phyloP scores from a whole-genome alignment of 2,113 vertebrate species.

The Prunella fulvescens region DNA sequence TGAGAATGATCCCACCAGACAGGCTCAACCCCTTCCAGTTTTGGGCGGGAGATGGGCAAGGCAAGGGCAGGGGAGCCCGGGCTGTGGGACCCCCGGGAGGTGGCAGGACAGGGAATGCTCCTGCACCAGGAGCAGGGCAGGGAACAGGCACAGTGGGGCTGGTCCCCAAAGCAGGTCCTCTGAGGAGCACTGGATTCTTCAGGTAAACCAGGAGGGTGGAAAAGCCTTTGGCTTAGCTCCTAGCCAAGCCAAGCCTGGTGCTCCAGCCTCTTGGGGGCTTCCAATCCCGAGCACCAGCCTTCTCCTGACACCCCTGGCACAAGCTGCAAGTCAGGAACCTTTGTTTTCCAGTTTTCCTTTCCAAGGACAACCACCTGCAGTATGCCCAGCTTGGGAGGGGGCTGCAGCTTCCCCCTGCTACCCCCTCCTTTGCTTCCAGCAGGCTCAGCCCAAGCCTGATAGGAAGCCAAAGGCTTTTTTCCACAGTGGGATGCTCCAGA shows the following conservation, averaged over 20 bases:
- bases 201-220: not conserved
- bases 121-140: fast-evolving
- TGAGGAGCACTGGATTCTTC: not conserved
- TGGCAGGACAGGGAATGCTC: not conserved
- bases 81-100: not conserved
- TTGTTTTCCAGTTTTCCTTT: constrained; percentile 30
- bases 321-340: fast-evolving
- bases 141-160: not conserved
- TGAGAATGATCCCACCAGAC: not conserved
- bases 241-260: not conserved
- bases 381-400: not conserved
- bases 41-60: not conserved
- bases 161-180: not conserved
- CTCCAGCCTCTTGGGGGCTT: not conserved
- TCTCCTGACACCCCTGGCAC: not conserved
- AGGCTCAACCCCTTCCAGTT: not conserved
- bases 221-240: not conserved
- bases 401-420: too few relatives aligned
- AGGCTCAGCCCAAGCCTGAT: not conserved
- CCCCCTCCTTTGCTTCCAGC: not conserved
- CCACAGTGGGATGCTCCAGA: not conserved
- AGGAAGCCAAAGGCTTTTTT: not conserved
- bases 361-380: not conserved
- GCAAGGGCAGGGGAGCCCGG: not conserved
- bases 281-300: not conserved